A percentile compares a stretch with the other conserved stretches of the same genome.
These are phyloP conservation scores for Pomacea maculata DNA, from an alignment of 1,140 invertebrate species.

Conservation along the genomic window DNA sequence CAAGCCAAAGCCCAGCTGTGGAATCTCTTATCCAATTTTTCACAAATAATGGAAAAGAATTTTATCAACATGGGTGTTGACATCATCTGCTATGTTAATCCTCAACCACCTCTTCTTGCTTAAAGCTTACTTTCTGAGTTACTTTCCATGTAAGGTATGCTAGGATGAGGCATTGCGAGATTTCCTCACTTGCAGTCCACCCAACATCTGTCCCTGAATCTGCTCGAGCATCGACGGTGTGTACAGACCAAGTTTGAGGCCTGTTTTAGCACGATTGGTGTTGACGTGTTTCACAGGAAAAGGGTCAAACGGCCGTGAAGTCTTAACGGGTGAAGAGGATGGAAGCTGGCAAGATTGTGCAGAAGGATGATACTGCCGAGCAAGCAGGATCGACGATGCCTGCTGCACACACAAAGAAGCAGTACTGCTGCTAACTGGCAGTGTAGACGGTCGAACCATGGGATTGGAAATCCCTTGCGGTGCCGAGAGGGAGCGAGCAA, in stretches of 20 bases:
- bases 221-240: slow-evolving; percentile 38
- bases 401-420: not conserved
- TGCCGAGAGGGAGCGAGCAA: slow-evolving; percentile 4
- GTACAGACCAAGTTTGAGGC: slow-evolving; percentile 58
- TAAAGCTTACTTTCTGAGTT: no score
- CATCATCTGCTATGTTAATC: no score
- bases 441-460: not conserved
- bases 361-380: not conserved
- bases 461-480: not conserved
- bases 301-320: slow-evolving; percentile 47
- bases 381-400: not conserved
- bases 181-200: slow-evolving; percentile 23
- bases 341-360: slow-evolving; percentile 2
- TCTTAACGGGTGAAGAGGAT: slow-evolving; percentile 13
- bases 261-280: slow-evolving; percentile 46
- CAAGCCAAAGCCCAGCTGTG: no score
- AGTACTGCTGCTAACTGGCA: not conserved
- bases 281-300: slow-evolving; percentile 52
- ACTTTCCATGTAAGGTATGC: not conserved
- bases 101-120: no score
- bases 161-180: slow-evolving; percentile 31
- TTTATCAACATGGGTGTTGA: no score
- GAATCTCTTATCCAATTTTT: no score
- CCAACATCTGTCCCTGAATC: slow-evolving; percentile 22
- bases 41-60: no score